Conservation (phyloP, 2,113 vertebrate genomes). For the Tachysurus fulvidraco region DNA sequence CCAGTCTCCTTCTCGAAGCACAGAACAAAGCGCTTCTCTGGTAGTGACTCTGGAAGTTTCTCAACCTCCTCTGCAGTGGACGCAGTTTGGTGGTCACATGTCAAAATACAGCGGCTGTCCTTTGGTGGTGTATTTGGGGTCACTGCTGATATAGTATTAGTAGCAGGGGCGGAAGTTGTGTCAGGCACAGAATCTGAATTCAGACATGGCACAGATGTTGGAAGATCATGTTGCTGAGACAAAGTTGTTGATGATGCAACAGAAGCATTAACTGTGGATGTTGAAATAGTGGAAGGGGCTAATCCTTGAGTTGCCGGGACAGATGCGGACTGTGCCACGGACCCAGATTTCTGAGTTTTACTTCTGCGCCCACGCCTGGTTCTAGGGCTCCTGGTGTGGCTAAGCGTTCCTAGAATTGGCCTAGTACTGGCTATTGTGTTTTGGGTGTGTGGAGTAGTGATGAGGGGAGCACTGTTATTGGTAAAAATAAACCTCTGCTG, state of each 20-base stretch:
- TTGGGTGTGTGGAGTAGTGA: slow-evolving; percentile 47
- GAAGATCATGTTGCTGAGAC: slow-evolving; percentile 8
- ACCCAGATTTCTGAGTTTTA: slow-evolving; percentile 52
- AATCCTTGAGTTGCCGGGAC: slow-evolving; percentile 23
- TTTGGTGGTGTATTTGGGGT: slow-evolving; percentile 29
- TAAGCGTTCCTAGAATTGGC: slow-evolving; percentile 68
- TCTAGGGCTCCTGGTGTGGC: slow-evolving; percentile 67
- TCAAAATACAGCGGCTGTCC: slow-evolving; percentile 24
- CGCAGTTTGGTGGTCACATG: slow-evolving; percentile 34
- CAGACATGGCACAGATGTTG: neutral
- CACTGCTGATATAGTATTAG: slow-evolving; percentile 46
- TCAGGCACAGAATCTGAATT: slow-evolving; percentile 27
- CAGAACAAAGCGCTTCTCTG: slow-evolving; percentile 71
- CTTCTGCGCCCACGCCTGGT: slow-evolving; percentile 71
- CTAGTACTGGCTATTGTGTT: slow-evolving; percentile 59
- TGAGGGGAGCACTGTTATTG: slow-evolving; percentile 57
- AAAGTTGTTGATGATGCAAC: slow-evolving; percentile 16
- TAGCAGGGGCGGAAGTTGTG: slow-evolving; percentile 19
- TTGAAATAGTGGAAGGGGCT: slow-evolving; percentile 14
- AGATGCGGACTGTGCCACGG: slow-evolving; percentile 11
- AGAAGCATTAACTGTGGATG: slow-evolving; percentile 2
- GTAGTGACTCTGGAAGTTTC: slow-evolving; percentile 49
- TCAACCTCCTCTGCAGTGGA: slow-evolving; percentile 54
- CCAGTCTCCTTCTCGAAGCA: slow-evolving; percentile 70
- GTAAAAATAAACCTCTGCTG: slow-evolving; percentile 72